phyloP scores from a whole-genome alignment of 1,140 invertebrate genomes.

The Drosophila punjabiensis region DNA sequence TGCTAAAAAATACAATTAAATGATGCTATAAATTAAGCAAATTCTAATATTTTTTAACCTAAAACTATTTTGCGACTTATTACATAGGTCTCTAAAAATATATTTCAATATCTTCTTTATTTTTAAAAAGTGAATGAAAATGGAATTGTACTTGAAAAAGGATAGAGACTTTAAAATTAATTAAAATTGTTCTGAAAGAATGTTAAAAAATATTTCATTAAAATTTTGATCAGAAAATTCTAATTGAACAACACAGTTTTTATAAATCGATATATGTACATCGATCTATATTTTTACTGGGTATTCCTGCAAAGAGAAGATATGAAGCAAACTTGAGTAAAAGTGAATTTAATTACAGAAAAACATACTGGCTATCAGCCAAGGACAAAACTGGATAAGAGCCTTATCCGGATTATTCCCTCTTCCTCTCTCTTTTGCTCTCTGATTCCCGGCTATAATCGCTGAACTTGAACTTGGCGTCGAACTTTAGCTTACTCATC shows the following conservation, averaged over 20 bases:
- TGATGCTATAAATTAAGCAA: too few relatives aligned
- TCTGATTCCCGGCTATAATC: constrained; percentile 13
- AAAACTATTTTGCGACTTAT: neutral
- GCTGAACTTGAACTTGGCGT: constrained; percentile 45
- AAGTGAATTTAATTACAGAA: constrained; percentile 36
- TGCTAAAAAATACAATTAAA: neutral
- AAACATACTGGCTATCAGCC: constrained; percentile 42
- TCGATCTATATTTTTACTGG: neutral
- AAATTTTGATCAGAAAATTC: too few relatives aligned
- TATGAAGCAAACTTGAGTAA: constrained; percentile 16
- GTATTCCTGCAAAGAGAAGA: neutral
- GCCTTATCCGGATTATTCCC: neutral
- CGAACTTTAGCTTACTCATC: constrained; percentile 52
- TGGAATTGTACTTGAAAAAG: too few relatives aligned
- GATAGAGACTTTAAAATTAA: too few relatives aligned
- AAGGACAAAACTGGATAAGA: constrained; percentile 38
- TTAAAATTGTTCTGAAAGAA: too few relatives aligned
- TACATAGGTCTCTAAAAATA: too few relatives aligned
- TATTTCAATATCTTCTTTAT: too few relatives aligned
- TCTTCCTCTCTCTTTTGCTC: neutral
- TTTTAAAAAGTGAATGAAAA: too few relatives aligned
- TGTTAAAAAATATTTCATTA: neutral
- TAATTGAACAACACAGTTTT: too few relatives aligned
- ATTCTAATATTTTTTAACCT: neutral
- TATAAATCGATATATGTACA: too few relatives aligned